Conservation (phyloP, 2,888 invertebrate species). For the Ptychoptera contaminata region DNA sequence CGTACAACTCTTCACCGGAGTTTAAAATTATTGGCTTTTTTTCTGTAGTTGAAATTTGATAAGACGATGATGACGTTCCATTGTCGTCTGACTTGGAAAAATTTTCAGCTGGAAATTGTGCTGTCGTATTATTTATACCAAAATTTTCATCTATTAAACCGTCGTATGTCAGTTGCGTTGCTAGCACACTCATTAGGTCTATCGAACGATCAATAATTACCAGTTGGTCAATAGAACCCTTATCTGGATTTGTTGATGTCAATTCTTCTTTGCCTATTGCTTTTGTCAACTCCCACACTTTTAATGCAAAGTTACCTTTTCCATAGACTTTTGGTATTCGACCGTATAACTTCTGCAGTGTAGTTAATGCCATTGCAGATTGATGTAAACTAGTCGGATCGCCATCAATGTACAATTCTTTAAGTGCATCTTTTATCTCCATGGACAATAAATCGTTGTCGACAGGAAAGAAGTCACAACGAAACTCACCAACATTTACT, state of each 20-base stretch:
- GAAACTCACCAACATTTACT: constrained; percentile 64
- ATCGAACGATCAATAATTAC: constrained; percentile 79
- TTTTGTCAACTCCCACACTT: constrained; percentile 76
- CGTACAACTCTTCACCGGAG: constrained; percentile 76
- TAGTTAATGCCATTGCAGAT: constrained; percentile 72
- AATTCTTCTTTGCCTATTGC: constrained; percentile 51
- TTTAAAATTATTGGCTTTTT: constrained; percentile 66
- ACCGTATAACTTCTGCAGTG: constrained; percentile 76
- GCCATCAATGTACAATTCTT: constrained; percentile 74
- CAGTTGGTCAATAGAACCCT: constrained; percentile 69
- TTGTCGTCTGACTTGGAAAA: constrained; percentile 53
- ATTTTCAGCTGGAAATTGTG: constrained; percentile 71
- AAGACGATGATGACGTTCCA: constrained; percentile 4
- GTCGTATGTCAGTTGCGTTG: constrained; percentile 93
- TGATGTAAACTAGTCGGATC: constrained; percentile 80
- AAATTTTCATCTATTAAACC: constrained; percentile 93
- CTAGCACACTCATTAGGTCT: constrained; percentile 81
- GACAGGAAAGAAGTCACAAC: constrained; percentile 77
- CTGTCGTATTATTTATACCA: constrained; percentile 66
- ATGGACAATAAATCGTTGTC: constrained; percentile 87
- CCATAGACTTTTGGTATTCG: constrained; percentile 79
- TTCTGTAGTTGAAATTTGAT: constrained; percentile 32
- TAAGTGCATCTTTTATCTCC: constrained; percentile 68
- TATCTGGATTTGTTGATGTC: constrained; percentile 31
- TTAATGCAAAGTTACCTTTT: constrained; percentile 74